Conservation (phyloP, 2,113 vertebrate species). For the Eulemur macaco region DNA sequence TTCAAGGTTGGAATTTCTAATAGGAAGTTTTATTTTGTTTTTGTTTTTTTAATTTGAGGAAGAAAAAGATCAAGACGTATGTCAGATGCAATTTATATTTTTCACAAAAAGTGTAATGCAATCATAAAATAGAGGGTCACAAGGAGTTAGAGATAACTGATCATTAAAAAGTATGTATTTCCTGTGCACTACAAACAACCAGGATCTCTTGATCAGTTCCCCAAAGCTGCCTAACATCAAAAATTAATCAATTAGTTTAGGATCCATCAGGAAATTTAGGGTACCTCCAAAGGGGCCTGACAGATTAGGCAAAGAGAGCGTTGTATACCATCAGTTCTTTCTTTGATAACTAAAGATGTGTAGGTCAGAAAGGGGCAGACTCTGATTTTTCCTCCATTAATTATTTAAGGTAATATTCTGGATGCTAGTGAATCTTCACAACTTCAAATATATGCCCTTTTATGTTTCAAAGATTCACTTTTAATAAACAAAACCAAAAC, state of each 20-base stretch:
- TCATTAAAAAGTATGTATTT: slow-evolving; percentile 15
- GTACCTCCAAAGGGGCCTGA: neutral
- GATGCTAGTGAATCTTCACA: slow-evolving; percentile 45
- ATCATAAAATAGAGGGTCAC: slow-evolving; percentile 8
- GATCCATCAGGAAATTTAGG: slow-evolving; percentile 42
- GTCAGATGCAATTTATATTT: neutral
- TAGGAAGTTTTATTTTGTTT: neutral
- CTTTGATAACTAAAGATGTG: slow-evolving; percentile 42
- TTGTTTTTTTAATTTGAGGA: slow-evolving; percentile 24
- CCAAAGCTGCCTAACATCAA: slow-evolving; percentile 13
- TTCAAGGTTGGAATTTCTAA: neutral
- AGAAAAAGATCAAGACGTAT: neutral
- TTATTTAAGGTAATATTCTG: slow-evolving; percentile 69
- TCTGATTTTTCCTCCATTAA: slow-evolving; percentile 48
- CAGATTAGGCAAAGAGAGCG: slow-evolving; percentile 7
- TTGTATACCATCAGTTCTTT: neutral
- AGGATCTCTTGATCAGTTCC: neutral
- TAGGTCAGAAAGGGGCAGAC: slow-evolving; percentile 29
- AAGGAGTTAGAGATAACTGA: neutral
- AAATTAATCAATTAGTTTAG: slow-evolving; percentile 12
- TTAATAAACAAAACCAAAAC: slow-evolving; percentile 42
- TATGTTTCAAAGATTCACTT: slow-evolving; percentile 46
- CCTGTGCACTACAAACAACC: neutral
- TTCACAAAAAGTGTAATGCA: neutral
- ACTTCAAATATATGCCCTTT: neutral